Base-by-base conservation (phyloP, 2,113 vertebrate genomes). In the Sylvilagus bachmani region DNA sequence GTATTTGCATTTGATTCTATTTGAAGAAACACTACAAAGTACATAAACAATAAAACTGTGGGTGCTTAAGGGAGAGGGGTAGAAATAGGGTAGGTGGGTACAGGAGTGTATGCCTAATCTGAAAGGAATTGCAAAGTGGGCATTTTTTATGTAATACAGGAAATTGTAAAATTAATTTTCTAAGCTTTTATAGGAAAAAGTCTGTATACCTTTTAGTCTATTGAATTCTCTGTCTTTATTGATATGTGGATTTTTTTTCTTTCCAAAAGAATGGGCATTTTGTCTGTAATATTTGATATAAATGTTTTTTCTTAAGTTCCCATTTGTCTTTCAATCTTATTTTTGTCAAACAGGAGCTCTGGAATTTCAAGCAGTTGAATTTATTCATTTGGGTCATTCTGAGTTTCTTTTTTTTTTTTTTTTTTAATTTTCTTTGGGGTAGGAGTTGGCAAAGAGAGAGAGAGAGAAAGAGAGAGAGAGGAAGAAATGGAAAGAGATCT, bases 151-250 rank as follows among this genome's bases (percentile, higher is more conserved):
- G 14, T 36, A 89, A 55, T 89, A 31, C 66, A 33, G 79, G 29
- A 93, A 73, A 19, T 85, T 80, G 66, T 24, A 73, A 95, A 70
- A 61, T 58, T 62, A 12, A 93, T 49, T 88, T 78, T 78, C 25
- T 71, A 4, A 67, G 4, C 29, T 92, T 89, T 77, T 51, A n/a
- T 24, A 83, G n/a, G 77, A 62, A 95, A 70, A 62, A 58, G 6
- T 3, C 21, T 66, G 12, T 55, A 33, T 66, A 38, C 44, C 62
- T 51, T 12, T 24, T 51, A 82, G 77, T 82, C 58, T 61, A 82
- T 9, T 61, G 31, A 22, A 10, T 62, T 83, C 33, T 77, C 17
- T 49, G 25, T 88, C 14, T 82, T 25, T 64, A 53, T 13, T 80
- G 31, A 66, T 17, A 19, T 36, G 22, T 29, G 29, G 25, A 38